phyloP scores from a whole-genome alignment of 2,888 invertebrate genomes.

The Syrista parreyssii region DNA sequence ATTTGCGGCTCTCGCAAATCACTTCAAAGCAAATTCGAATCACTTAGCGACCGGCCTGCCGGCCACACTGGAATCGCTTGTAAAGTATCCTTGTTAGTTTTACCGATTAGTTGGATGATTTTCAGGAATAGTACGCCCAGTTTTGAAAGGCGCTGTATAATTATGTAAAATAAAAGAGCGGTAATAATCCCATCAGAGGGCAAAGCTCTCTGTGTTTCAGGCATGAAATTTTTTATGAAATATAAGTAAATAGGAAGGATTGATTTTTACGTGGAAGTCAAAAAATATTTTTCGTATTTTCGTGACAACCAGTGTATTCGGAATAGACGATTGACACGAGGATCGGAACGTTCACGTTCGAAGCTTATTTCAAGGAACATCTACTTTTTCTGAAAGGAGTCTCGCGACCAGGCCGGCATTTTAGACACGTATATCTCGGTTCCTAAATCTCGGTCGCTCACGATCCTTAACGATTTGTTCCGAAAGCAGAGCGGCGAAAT shows the following conservation, averaged over 20 bases:
- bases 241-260: background rate
- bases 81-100: background rate
- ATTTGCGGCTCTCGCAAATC: slow-evolving; percentile 3
- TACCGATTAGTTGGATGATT: background rate
- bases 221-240: background rate
- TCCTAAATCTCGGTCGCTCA: slow-evolving; percentile 48
- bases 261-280: background rate
- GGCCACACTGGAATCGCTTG: background rate
- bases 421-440: slow-evolving; percentile 32
- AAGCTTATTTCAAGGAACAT: background rate
- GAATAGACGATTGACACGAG: background rate
- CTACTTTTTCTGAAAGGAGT: background rate
- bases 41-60: background rate
- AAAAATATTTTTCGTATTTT: too few species aligned
- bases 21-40: slow-evolving; percentile 7
- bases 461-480: slow-evolving; percentile 46
- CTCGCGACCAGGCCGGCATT: background rate
- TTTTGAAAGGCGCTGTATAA: background rate
- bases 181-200: background rate
- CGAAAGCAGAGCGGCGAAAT: slow-evolving; percentile 5
- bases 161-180: background rate
- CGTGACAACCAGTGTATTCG: background rate
- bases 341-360: background rate
- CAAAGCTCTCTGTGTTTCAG: background rate
- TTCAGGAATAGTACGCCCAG: background rate